A percentile compares a stretch with the other conserved stretches of the same genome.
phyloP scores from a whole-genome alignment of 1,140 invertebrate genomes.

The Meloidogyne hapla region DNA sequence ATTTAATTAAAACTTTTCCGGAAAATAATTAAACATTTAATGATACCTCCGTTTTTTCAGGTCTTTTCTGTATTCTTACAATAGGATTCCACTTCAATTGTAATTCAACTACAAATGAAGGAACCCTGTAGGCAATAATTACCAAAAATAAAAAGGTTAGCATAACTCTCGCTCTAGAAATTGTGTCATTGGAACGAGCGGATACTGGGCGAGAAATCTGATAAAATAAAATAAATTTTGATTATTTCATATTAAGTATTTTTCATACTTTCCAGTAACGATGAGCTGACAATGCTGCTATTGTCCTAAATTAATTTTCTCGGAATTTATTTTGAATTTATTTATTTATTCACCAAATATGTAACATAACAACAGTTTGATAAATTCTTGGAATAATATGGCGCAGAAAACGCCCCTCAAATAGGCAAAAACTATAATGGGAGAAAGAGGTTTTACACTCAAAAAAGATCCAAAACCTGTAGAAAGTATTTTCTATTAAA shows the following conservation, averaged over 20 bases:
- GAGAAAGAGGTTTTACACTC: conserved; percentile 6
- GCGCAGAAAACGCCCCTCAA: conserved; percentile 60
- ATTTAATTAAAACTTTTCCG: not conserved
- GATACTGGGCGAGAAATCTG: conserved; percentile 63
- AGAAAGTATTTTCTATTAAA: conserved; percentile 55
- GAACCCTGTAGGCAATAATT: conserved; percentile 55
- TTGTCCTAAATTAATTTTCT: conserved; percentile 45
- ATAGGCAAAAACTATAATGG: conserved; percentile 53
- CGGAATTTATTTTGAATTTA: not conserved
- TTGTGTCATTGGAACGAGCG: conserved; percentile 60
- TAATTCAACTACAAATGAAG: conserved; percentile 57
- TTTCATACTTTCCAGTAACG: conserved; percentile 61
- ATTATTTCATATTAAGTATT: conserved; percentile 11
- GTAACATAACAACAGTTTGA: conserved; percentile 55
- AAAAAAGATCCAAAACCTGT: conserved; percentile 40
- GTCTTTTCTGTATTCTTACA: conserved; percentile 45
- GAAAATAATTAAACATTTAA: too few species aligned
- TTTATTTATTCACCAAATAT: conserved; percentile 50
- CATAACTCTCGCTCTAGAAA: conserved; percentile 45
- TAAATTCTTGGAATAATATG: conserved; percentile 56
- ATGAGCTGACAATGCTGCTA: conserved; percentile 59
- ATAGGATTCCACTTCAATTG: conserved; percentile 51
- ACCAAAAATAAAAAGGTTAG: conserved; percentile 53
- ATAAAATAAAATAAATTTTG: conserved; percentile 18
- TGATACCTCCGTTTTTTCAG: conserved; percentile 57